Base-by-base conservation (phyloP, 2,888 invertebrate genomes). In the Philonicus albiceps region DNA sequence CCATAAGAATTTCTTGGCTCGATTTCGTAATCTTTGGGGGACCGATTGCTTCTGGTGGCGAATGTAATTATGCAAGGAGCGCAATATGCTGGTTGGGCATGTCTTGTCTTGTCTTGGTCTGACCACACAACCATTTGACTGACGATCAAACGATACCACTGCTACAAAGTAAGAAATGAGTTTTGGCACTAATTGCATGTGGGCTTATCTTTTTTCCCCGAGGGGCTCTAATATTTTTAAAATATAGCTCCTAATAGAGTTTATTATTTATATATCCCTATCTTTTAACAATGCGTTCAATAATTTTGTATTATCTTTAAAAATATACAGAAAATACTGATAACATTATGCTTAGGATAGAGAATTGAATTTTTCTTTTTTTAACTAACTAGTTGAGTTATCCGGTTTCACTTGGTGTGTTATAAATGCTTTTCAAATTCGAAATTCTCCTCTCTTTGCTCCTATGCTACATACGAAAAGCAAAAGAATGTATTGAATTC, bases 51-150 rank as follows among this genome's bases (percentile, higher is more conserved):
- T 19, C 34, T 22, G 22, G 37, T 40, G 76, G 37, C 11, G 76
- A 64, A 19, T 40, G 43, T 37, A 75, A 75, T 75, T 75, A 75
- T 37, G 75, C 75, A 75, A 75, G 75, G 75, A 75, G 19, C 37
- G 19, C 31, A 43, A 22, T n/a, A 75, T 75, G 75, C 27, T 75
- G 27, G 34, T 34, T 37, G 37, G 37, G 2, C 37, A 22, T 73
- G 31, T 19, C 73, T 27, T 27, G 31, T 30, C 31, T 30, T 73
- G 31, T 73, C 73, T 30, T 73, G 27, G 16, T 27, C 30, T 30
- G 7, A 7, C 30, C 73, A 30, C 6, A 27, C 27, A 30, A 27
- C 16, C 13, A 11, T 30, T 31, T 31, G 30, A 30, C 30, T 19
- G 31, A 73, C 73, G n/a, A 73, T 73, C 73, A 13, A 7, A 22